Percentiles rank a stretch among this genome's conserved stretches.
These are phyloP conservation scores for Drosophila anceps DNA, from an alignment of 2,888 invertebrate species.

Conservation along the genomic window DNA sequence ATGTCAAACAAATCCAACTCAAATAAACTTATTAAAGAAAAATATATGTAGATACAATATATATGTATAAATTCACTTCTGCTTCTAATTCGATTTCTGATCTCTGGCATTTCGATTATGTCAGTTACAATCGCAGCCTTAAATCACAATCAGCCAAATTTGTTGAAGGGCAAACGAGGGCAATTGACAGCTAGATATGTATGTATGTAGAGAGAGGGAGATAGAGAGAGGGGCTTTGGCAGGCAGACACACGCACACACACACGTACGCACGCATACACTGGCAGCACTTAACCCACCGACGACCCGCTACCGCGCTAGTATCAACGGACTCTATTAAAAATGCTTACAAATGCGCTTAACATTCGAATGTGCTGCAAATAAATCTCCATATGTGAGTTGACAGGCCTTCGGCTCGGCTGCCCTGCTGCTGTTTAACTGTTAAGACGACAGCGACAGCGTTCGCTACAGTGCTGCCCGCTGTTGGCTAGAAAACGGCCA, in stretches of 20 bases:
- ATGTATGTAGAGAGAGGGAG: not conserved
- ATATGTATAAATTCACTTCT: conserved; percentile 4
- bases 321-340: conserved; percentile 74
- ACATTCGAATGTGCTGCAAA: conserved; percentile 54
- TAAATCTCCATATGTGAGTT: conserved; percentile 78
- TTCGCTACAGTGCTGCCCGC: not conserved
- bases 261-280: not conserved
- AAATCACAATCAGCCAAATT: conserved; percentile 48
- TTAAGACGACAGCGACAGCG: conserved; percentile 1
- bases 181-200: conserved; percentile 45
- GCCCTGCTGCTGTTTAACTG: not conserved
- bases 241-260: not conserved
- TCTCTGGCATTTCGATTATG: conserved; percentile 57
- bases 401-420: conserved; percentile 51
- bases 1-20: conserved; percentile 45
- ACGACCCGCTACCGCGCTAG: conserved; percentile 25
- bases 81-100: conserved; percentile 49
- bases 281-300: conserved; percentile 50
- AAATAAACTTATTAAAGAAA: conserved; percentile 39
- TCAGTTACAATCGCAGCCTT: conserved; percentile 52
- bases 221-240: not conserved
- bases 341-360: conserved; percentile 81
- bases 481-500: conserved; percentile 13
- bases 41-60: conserved; percentile 9
- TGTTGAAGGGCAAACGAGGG: conserved; percentile 46